Percentiles rank a stretch among this genome's conserved stretches.
Conservation (phyloP, 2,888 invertebrate species). For the Didymodactylos carnosus region DNA sequence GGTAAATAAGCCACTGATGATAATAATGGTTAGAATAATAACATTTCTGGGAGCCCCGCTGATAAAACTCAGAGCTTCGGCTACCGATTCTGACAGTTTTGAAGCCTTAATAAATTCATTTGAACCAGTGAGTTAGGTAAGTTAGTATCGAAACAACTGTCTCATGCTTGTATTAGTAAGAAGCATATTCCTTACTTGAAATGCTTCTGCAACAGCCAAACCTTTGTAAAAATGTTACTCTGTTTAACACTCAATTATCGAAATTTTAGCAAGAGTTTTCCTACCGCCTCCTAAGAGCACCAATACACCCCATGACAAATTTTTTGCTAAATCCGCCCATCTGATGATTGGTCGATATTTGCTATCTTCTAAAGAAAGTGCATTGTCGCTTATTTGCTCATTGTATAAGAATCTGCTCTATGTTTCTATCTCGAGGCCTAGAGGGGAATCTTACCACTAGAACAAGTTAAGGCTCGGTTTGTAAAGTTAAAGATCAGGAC, state of each 20-base stretch:
- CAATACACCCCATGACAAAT: slow-evolving; percentile 71
- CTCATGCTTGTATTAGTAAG: too few relatives aligned
- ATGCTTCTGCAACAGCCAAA: slow-evolving; percentile 67
- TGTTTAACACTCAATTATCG: not conserved
- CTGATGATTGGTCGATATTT: slow-evolving; percentile 47
- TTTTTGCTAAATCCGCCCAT: slow-evolving; percentile 63
- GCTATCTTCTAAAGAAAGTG: not conserved
- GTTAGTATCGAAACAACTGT: too few relatives aligned
- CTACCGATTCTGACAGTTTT: slow-evolving; percentile 55
- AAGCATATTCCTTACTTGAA: slow-evolving; percentile 45
- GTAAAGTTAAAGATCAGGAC: too few relatives aligned
- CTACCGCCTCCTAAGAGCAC: slow-evolving; percentile 52
- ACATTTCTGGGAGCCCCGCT: slow-evolving; percentile 43
- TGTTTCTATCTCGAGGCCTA: too few relatives aligned
- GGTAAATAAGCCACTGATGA: slow-evolving; percentile 59
- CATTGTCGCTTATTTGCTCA: too few relatives aligned
- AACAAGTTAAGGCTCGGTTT: too few relatives aligned
- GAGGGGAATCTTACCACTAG: too few relatives aligned
- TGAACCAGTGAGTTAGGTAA: too few relatives aligned
- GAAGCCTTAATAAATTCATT: slow-evolving; percentile 39
- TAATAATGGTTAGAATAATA: slow-evolving; percentile 53
- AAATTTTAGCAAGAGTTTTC: not conserved
- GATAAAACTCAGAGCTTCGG: slow-evolving; percentile 41
- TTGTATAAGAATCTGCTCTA: too few relatives aligned
- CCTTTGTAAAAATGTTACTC: too few relatives aligned